phyloP scores from a whole-genome alignment of 2,888 invertebrate genomes.

The Drosophila affinis region DNA sequence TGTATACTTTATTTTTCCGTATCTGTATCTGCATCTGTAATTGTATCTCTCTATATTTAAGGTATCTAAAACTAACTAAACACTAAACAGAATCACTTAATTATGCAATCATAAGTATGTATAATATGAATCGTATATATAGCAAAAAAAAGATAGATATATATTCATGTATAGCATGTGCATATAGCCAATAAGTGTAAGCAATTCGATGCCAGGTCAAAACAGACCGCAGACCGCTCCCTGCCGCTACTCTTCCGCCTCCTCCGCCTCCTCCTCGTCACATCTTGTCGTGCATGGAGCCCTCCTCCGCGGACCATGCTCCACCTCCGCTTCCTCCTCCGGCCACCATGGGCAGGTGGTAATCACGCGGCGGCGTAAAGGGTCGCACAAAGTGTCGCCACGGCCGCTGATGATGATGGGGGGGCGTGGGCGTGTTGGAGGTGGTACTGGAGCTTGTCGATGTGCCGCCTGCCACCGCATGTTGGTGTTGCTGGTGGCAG shows the following conservation, averaged over 20 bases:
- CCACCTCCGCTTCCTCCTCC: slow-evolving; percentile 41
- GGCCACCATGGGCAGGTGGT: slow-evolving; percentile 86
- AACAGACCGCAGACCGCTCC: slow-evolving; percentile 48
- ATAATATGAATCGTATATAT: background rate
- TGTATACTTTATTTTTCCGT: slow-evolving; percentile 29
- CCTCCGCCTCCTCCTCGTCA: slow-evolving; percentile 20
- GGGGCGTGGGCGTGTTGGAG: slow-evolving; percentile 46
- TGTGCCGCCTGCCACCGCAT: slow-evolving; percentile 46
- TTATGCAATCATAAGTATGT: slow-evolving; percentile 45
- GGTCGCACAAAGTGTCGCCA: slow-evolving; percentile 85
- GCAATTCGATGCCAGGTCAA: slow-evolving; percentile 54
- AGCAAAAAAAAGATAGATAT: slow-evolving; percentile 21
- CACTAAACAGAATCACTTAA: slow-evolving; percentile 59
- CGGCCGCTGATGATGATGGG: slow-evolving; percentile 69
- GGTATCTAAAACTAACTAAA: slow-evolving; percentile 42
- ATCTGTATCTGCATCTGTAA: slow-evolving; percentile 19
- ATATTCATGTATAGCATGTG: slow-evolving; percentile 34
- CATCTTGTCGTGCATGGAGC: slow-evolving; percentile 63
- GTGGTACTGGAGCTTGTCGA: slow-evolving; percentile 21
- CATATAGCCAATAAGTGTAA: slow-evolving; percentile 47
- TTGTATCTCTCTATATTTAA: slow-evolving; percentile 34
- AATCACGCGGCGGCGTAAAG: slow-evolving; percentile 91
- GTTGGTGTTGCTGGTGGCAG: slow-evolving; percentile 75
- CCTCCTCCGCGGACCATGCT: slow-evolving; percentile 83
- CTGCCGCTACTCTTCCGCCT: background rate